Conservation (phyloP, 2,888 invertebrate species). For the Lissocephala sabroskyi region DNA sequence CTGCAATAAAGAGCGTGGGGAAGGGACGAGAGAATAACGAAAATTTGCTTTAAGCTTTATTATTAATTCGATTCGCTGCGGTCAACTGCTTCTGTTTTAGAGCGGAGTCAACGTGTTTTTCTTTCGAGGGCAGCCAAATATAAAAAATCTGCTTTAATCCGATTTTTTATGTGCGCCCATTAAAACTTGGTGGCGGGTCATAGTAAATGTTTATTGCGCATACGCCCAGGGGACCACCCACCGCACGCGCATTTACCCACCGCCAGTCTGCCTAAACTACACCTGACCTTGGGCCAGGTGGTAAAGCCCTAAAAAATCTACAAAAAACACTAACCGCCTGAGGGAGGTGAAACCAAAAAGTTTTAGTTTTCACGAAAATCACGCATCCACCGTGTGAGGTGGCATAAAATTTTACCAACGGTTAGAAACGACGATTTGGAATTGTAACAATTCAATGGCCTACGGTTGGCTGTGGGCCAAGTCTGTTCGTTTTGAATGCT, state of each 20-base stretch:
- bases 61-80: constrained; percentile 36
- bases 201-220: neutral
- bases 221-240: no score
- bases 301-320: no score
- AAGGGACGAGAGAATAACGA: no score
- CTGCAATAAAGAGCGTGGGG: no score
- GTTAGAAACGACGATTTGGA: no score
- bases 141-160: neutral
- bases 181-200: neutral
- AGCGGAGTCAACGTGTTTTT: neutral
- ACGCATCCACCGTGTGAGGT: constrained; percentile 28
- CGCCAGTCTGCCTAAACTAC: no score
- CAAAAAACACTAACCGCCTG: no score
- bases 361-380: constrained; percentile 26
- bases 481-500: constrained; percentile 58
- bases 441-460: neutral
- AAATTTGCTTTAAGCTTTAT: neutral
- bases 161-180: neutral
- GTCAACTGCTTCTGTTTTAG: constrained; percentile 11
- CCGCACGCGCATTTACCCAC: no score
- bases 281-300: no score
- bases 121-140: neutral
- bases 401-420: constrained; percentile 23
- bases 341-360: constrained; percentile 21
- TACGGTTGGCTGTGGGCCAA: constrained; percentile 18